Evolutionary conservation across 2,797 vertebrate species (phyloP), one percentile per base, ranked within the genome.

Genomic region (Potorous gilbertii): DNA sequence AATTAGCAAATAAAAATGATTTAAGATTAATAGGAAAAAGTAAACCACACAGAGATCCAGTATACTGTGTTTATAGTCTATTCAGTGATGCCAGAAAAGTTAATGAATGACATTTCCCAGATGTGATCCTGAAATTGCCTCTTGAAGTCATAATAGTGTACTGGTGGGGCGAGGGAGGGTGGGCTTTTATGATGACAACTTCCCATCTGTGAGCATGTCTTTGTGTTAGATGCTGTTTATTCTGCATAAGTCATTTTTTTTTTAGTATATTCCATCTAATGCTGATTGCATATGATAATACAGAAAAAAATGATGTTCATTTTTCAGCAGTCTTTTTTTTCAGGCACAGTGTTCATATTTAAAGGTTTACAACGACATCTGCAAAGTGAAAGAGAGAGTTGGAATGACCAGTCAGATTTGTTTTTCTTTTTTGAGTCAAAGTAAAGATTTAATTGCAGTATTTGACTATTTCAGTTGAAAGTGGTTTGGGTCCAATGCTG

Each of bases 91-190:
- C 90, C 90, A 90, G 54, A 55, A 54, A 90, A 90, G 90, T 55
- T 90, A 54, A 54, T 90, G 90, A 90, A 90, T 54, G 90, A 90
- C 90, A 90, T 90, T 90, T 90, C 90, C 90, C 90, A 90, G 90
- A 90, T 90, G 90, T n/a, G 54, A n/a, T 90, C 54, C 90, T 90
- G 90, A 90, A 90, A 90, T 90, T 90, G 54, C 54, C 90, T 90
- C 90, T 55, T 34, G 1, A n/a, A 90, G 89, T 54, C 89, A 90
- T 90, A 90, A 54, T 90, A 90, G 90, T 90, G 29, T 90, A 90
- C 90, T 90, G 28, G 54, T 55, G 90, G 90, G 34, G 52, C 16
- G 90, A 87, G 40, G 10, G 40, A 8, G 74, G 40, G 74, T 87
- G 74, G 74, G 50, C 52, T 90, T 90, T 90, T 90, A 90, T 90